These are phyloP conservation scores for Squalus acanthias DNA, from an alignment of 2,797 vertebrate species.

Conservation along the genomic window DNA sequence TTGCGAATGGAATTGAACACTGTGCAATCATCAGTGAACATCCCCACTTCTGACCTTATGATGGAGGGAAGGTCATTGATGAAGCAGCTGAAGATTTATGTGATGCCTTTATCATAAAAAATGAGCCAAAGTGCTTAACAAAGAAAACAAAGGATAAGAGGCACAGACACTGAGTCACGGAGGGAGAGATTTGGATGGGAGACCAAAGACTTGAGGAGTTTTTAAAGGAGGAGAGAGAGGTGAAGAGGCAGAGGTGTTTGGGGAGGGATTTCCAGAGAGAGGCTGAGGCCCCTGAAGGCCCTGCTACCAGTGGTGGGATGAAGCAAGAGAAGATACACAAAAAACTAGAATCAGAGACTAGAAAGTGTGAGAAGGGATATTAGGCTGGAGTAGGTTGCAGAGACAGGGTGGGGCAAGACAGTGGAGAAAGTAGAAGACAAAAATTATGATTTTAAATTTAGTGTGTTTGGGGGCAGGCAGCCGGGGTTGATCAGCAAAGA, in stretches of 20 bases:
- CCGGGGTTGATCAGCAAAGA: no score
- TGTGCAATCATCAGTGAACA: no score
- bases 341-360: background rate
- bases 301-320: background rate
- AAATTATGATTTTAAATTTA: no score
- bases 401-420: background rate
- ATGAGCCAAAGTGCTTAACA: no score
- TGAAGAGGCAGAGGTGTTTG: background rate
- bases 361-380: background rate
- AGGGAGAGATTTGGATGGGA: background rate
- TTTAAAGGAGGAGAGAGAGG: background rate
- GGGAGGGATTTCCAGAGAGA: background rate
- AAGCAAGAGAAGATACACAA: background rate
- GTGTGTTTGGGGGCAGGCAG: no score
- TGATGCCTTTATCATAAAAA: no score
- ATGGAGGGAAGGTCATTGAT: no score
- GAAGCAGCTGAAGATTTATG: no score
- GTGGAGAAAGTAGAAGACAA: background rate
- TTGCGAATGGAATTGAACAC: no score
- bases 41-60: no score
- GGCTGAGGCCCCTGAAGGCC: background rate
- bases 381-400: background rate
- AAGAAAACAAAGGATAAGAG: no score
- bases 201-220: background rate
- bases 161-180: background rate